Evolutionary conservation across 2,113 vertebrate genomes (phyloP), one percentile per base, ranked within the genome.

Genomic region (Hemiprocne comata): DNA sequence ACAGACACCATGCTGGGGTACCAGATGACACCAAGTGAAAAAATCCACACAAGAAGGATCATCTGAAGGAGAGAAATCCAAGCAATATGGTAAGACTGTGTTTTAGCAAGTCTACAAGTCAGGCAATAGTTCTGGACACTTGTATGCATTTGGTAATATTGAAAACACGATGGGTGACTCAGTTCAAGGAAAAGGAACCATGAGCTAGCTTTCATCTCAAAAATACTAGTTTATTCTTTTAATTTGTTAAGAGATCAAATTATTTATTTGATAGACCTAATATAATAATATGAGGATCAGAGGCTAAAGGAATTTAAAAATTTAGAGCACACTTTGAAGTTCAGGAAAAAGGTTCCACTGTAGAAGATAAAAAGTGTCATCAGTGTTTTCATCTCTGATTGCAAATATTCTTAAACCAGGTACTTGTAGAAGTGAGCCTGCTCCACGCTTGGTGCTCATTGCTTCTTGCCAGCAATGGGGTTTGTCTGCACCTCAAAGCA

Each of bases 1-100:
- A 84, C 99, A 99, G 87, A 99, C 98, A 3, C 99, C 98, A 2
- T 99, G 99, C 89, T 99, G 99, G 46, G 99, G 99, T 42, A 99
- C 99, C 90, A 99, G 96, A 94, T 98, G 99, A 92, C 99, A 99
- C 99, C 99, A 99, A 88, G 96, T 98, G 97, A 99, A 99, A 89
- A 97, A 98, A 94, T 99, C 99, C 24, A 98, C 71, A 54, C 99
- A 99, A 62, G 97, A 97, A 70, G 98, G 98, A 66, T 99, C 98
- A 79, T 98, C 99, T 99, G 96, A 80, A 94, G 87, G 31, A 92
- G 20, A 91, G 94, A 90, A 95, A 92, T 8, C 28, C 54, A 71
- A 64, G 74, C 13, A 54, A 29, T 51, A 18, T 4, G 18, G 83
- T 74, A 28, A 87, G 55, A 7, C 18, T 11, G 26, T 26, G 38